These are phyloP conservation scores for Archips crataeganus DNA, from an alignment of 2,888 invertebrate genomes.

Conservation along the genomic window DNA sequence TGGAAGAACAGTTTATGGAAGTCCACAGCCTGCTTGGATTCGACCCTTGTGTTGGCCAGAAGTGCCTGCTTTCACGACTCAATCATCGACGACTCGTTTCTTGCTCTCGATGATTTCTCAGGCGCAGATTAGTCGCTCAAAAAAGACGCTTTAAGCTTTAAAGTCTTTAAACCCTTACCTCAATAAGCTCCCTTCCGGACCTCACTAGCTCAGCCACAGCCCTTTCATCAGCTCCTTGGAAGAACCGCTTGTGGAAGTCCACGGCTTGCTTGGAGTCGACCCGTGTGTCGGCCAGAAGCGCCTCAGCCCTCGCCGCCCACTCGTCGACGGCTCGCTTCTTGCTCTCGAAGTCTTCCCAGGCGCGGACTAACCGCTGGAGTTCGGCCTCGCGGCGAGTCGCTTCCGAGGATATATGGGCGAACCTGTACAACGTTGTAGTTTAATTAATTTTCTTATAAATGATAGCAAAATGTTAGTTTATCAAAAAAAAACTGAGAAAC, in stretches of 20 bases:
- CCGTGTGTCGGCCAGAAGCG: constrained; percentile 91
- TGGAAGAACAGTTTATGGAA: constrained; percentile 95
- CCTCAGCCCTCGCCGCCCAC: constrained; percentile 95
- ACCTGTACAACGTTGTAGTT: constrained; percentile 65
- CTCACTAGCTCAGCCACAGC: constrained; percentile 93
- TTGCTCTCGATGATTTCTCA: constrained; percentile 94
- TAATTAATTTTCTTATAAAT: no score
- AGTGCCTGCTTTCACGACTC: constrained; percentile 93
- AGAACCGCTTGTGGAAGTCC: constrained; percentile 94
- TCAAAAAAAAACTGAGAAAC: no score
- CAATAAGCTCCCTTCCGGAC: constrained; percentile 90
- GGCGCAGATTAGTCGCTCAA: constrained; percentile 89
- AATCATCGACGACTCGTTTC: constrained; percentile 92
- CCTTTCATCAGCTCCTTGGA: constrained; percentile 93
- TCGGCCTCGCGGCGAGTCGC: constrained; percentile 92
- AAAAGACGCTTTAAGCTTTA: no score
- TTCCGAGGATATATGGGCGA: constrained; percentile 91
- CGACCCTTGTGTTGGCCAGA: constrained; percentile 92
- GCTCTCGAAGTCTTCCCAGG: constrained; percentile 94
- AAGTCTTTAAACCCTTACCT: constrained; percentile 66
- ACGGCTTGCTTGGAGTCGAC: constrained; percentile 93
- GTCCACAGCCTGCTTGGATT: constrained; percentile 92
- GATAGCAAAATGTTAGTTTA: no score
- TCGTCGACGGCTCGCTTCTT: constrained; percentile 92
- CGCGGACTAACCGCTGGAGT: constrained; percentile 91